Conservation (phyloP, 2,888 invertebrate species). For the Malachius bipustulatus region DNA sequence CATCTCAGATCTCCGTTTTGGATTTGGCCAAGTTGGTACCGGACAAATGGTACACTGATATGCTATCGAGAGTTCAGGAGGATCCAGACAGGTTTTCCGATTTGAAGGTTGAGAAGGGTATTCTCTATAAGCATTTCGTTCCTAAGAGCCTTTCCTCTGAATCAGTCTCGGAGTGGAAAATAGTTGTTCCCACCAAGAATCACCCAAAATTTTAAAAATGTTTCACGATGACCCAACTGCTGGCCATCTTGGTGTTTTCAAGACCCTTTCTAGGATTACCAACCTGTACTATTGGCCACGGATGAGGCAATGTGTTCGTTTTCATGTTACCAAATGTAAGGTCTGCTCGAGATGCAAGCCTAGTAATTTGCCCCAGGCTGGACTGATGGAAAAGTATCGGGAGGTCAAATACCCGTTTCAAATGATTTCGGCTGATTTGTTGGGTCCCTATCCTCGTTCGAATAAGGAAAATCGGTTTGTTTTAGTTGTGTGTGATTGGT, state of each 20-base stretch:
- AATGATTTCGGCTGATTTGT: not conserved
- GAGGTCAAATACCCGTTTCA: not conserved
- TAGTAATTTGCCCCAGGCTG: slow-evolving; percentile 1
- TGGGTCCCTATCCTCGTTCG: not conserved
- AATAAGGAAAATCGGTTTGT: not conserved
- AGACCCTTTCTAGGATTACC: not conserved
- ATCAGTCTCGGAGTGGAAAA: not conserved
- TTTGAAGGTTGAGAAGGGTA: not conserved
- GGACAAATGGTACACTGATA: not conserved
- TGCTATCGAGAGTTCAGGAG: not conserved
- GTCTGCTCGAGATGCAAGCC: slow-evolving; percentile 1
- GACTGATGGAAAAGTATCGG: slow-evolving; percentile 1
- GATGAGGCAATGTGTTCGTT: not conserved
- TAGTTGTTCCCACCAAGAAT: not conserved
- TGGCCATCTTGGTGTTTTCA: slow-evolving; percentile 1
- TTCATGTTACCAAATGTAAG: not conserved
- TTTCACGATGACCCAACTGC: slow-evolving; percentile 7
- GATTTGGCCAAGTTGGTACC: not conserved
- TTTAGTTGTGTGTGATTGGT: not conserved
- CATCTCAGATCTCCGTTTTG: not conserved
- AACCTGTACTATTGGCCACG: not conserved
- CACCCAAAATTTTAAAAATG: not conserved
- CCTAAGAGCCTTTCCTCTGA: not conserved
- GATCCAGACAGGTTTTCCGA: not conserved
- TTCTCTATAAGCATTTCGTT: not conserved